Base-by-base conservation (phyloP, 2,888 invertebrate species). In the Drosophila pseudotalamancana region DNA sequence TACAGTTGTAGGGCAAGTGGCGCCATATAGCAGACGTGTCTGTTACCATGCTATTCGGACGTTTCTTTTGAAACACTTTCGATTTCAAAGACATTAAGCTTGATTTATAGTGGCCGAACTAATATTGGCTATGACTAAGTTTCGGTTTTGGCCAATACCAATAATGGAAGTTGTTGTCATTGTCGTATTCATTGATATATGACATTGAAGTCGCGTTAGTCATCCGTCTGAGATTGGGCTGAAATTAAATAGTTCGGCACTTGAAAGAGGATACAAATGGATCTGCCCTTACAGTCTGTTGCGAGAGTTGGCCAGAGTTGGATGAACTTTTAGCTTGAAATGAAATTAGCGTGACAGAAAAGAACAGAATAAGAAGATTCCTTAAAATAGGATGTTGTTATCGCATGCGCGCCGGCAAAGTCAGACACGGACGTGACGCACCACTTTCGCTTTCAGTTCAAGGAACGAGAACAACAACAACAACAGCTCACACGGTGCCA, bases 401-500 rank as follows among this genome's bases (percentile, higher is more conserved):
- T 55, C 31, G 42, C 43, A 29, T 60, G 51, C 8, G 50, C 53
- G 43, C 39, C 63, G 59, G 23, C 71, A 73, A 81, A 69, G 78
- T 81, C 81, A 73, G 84, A 54, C 45, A 40, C 46, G 48, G 51
- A 75, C 63, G 69, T 86, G 77, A 70, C 71, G 61, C 50, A 80
- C 55, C 60, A 83, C 87, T 82, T 82, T 86, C 87, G 82, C 84
- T 70, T 63, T 80, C 64, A 60, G 71, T 83, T 74, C 67, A 80
- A 71, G 77, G 67, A 72, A 76, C 72, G 69, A 63, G 73, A 55
- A 50, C 32, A 51, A 51, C 45, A 31, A 43, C 35, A 51, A 48
- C 14, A 18, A 8, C 45, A 48, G 6, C 66, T 66, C 66, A 71
- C 59, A 60, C 59, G 54, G 39, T 50, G 51, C 18, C 23, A 39